Evolutionary conservation across 2,888 invertebrate species (phyloP), one percentile per base, ranked within the genome.

Genomic region (Plagodis dolabraria): DNA sequence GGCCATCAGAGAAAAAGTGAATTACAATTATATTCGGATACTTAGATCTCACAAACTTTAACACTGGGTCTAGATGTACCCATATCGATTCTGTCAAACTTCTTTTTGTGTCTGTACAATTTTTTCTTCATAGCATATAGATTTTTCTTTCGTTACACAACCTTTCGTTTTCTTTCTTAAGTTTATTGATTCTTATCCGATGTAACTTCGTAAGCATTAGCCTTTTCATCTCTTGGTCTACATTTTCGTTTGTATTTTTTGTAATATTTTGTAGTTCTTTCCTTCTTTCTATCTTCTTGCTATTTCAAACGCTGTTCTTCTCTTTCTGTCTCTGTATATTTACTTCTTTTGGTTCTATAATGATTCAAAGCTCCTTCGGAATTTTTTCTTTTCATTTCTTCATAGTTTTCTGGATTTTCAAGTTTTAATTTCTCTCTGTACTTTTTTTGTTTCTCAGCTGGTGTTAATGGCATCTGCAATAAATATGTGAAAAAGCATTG

Each of bases 1-100:
- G 70, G n/a, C 69, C 70, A 49, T 72, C 70, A 22, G 68, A 51
- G 12, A 33, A 57, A 51, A 57, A 57, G 38, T 57, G 56, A 33
- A 57, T 11, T 8, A n/a, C 22, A 63, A 33, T 47, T 44, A 49
- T 47, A 12, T 11, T 56, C 44, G 64, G 56, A 22, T 46, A 42
- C 42, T 22, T 57, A 54, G 51, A 9, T 49, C 47, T 60, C 11
- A 46, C 40, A 40, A 36, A 53, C 33, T 61, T 22, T 42, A 55
- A 47, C 9, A 60, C 38, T 64, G 71, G 57, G 54, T 58, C 10
- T 5, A 64, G 49, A 46, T 59, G 64, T 42, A 59, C 65, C 62
- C 59, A 65, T 50, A 62, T 65, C 11, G 60, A 53, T 49, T 59
- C 52, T 43, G 62, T 47, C 11, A 47, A 54, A 50, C 47, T 58